Evolutionary conservation across 2,797 vertebrate genomes (phyloP).

Genomic region (Poecilia velifera): DNA sequence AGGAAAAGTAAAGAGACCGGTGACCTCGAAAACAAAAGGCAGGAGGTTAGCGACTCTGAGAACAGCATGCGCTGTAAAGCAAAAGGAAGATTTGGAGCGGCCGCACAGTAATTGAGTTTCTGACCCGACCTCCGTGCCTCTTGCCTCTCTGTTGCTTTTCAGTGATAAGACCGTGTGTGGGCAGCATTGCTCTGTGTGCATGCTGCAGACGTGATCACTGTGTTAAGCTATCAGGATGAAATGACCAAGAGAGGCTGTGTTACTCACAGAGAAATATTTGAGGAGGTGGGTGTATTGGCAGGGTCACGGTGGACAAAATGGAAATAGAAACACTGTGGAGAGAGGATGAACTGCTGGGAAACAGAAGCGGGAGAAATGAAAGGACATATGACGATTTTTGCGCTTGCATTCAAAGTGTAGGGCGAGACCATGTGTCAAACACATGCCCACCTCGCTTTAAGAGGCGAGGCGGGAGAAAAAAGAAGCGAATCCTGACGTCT

Average conservation of each 20-base stretch:
- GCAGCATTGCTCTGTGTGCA: constrained; percentile 53
- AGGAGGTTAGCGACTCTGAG: constrained; percentile 41
- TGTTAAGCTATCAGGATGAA: constrained; percentile 64
- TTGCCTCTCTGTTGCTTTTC: constrained; percentile 66
- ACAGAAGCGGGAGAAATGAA: constrained; percentile 50
- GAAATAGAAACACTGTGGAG: constrained; percentile 54
- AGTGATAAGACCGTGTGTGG: constrained; percentile 76
- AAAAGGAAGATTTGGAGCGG: constrained; percentile 48
- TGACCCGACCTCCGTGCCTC: constrained; percentile 71
- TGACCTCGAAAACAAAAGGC: constrained; percentile 50
- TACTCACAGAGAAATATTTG: constrained; percentile 55
- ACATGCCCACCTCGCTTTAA: constrained; percentile 63
- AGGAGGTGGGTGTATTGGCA: constrained; percentile 61
- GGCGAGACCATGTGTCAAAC: constrained; percentile 45
- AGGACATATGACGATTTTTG: constrained; percentile 46
- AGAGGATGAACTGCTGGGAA: constrained; percentile 53
- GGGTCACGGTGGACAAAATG: constrained; percentile 59
- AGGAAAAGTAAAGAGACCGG: constrained; percentile 36
- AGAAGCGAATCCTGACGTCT: constrained; percentile 45
- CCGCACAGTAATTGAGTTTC: constrained; percentile 69
- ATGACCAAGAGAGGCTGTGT: constrained; percentile 64
- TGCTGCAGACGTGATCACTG: constrained; percentile 55
- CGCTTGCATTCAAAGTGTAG: constrained; percentile 42
- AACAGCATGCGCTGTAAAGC: constrained; percentile 29
- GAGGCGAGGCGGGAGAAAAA: constrained; percentile 31